These are phyloP conservation scores for Micrastur ruficollis DNA, from an alignment of 2,797 vertebrate species.

Conservation along the genomic window DNA sequence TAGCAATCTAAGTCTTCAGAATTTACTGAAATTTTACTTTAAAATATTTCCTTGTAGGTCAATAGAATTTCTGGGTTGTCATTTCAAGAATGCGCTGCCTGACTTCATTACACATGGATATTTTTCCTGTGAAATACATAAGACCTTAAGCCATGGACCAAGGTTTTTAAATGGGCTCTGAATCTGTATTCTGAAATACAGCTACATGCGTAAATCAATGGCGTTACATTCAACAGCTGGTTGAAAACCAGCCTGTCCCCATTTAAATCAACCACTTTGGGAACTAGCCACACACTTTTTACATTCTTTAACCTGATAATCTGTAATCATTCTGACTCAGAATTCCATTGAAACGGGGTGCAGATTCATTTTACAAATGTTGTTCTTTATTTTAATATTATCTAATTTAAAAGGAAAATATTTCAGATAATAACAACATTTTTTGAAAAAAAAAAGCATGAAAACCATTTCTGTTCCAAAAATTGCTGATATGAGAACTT, in stretches of 20 bases:
- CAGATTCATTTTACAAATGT: neutral
- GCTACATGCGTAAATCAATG: neutral
- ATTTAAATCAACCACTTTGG: neutral
- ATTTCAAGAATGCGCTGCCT: neutral
- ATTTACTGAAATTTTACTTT: neutral
- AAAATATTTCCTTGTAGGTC: neutral
- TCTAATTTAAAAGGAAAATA: constrained; percentile 48
- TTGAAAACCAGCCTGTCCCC: neutral
- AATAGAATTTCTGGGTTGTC: neutral
- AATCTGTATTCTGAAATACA: neutral
- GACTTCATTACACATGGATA: neutral
- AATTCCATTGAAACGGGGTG: neutral
- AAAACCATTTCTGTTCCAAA: constrained; percentile 60
- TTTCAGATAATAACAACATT: constrained; percentile 7
- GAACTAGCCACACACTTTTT: neutral
- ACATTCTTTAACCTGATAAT: constrained; percentile 2
- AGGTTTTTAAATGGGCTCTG: neutral
- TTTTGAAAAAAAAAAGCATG: neutral
- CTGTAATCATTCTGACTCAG: neutral
- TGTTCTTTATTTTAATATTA: constrained; percentile 31
- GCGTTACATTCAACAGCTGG: neutral
- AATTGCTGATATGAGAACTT: constrained; percentile 66
- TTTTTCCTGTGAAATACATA: neutral
- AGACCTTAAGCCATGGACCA: neutral
- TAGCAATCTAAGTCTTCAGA: neutral